Percentiles rank a stretch among this genome's conserved stretches.
phyloP scores from a whole-genome alignment of 2,888 invertebrate genomes.

The Leucophora obtusa region DNA sequence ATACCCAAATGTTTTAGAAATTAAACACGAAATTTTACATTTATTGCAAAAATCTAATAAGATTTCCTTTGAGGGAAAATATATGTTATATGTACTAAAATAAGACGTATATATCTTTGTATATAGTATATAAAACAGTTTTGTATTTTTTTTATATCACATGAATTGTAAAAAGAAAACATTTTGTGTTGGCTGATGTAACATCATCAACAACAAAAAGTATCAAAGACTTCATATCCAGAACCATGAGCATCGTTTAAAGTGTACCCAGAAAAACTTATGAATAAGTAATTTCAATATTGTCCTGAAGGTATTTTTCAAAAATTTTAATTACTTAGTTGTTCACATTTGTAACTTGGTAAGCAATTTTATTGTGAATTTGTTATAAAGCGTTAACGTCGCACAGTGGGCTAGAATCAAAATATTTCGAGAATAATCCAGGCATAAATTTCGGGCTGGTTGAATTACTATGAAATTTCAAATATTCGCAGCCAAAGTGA shows the following conservation, averaged over 20 bases:
- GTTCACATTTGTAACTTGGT: conserved; percentile 40
- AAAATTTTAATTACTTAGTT: conserved; percentile 37
- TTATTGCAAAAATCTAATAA: conserved; percentile 46
- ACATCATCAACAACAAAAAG: conserved; percentile 42
- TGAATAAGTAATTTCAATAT: conserved; percentile 38
- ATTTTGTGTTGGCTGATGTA: conserved; percentile 1
- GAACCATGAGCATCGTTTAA: conserved; percentile 11
- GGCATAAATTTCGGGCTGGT: too few relatives aligned
- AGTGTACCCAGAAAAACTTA: conserved; percentile 7
- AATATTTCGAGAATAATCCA: too few relatives aligned
- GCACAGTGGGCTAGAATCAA: too few relatives aligned
- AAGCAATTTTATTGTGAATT: conserved; percentile 32
- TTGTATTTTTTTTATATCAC: conserved; percentile 11
- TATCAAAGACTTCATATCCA: conserved; percentile 17
- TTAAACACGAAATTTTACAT: conserved; percentile 57
- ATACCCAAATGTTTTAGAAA: conserved; percentile 63
- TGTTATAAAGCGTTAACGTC: conserved; percentile 20
- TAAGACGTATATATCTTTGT: too few relatives aligned
- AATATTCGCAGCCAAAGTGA: too few relatives aligned
- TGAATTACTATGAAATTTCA: too few relatives aligned
- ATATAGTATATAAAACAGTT: too few relatives aligned
- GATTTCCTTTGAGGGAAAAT: conserved; percentile 24
- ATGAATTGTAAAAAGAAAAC: conserved; percentile 32
- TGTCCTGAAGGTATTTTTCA: conserved; percentile 35
- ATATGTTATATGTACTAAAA: not conserved